These are phyloP conservation scores for Papilio demoleus DNA, from an alignment of 2,888 invertebrate species.

Conservation along the genomic window DNA sequence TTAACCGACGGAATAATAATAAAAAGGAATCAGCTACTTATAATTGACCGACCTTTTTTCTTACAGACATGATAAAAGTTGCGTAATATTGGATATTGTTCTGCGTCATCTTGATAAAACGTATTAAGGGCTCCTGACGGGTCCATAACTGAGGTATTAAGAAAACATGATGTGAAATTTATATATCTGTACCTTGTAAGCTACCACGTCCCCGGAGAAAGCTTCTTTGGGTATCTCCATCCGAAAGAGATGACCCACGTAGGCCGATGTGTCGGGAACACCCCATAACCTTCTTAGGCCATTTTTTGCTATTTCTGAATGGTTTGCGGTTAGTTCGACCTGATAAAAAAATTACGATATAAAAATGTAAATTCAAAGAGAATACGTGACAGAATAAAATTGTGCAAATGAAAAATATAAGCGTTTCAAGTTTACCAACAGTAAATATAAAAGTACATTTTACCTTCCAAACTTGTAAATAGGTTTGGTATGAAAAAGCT, in stretches of 20 bases:
- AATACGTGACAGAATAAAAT: neutral
- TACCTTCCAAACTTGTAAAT: slow-evolving; percentile 4
- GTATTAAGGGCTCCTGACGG: too few relatives aligned
- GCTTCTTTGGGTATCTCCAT: slow-evolving; percentile 88
- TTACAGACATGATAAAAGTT: too few relatives aligned
- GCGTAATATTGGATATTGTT: too few relatives aligned
- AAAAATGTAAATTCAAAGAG: neutral
- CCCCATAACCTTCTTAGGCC: slow-evolving; percentile 82
- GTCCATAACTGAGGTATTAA: too few relatives aligned
- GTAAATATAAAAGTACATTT: slow-evolving; percentile 12
- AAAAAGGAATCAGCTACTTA: too few relatives aligned
- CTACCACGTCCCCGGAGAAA: slow-evolving; percentile 86
- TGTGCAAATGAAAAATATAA: neutral
- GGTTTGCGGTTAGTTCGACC: slow-evolving; percentile 77
- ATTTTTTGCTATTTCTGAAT: slow-evolving; percentile 77
- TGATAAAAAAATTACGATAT: slow-evolving; percentile 51
- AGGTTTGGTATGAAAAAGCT: slow-evolving; percentile 37
- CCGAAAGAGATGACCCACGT: slow-evolving; percentile 88
- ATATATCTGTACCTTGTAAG: slow-evolving; percentile 85
- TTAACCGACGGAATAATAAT: too few relatives aligned
- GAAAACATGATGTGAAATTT: neutral
- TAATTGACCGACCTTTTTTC: too few relatives aligned
- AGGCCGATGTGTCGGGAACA: slow-evolving; percentile 86
- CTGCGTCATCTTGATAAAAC: too few relatives aligned
- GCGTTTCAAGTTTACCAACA: neutral